phyloP scores from a whole-genome alignment of 2,113 vertebrate species.

The Platichthys stellatus region DNA sequence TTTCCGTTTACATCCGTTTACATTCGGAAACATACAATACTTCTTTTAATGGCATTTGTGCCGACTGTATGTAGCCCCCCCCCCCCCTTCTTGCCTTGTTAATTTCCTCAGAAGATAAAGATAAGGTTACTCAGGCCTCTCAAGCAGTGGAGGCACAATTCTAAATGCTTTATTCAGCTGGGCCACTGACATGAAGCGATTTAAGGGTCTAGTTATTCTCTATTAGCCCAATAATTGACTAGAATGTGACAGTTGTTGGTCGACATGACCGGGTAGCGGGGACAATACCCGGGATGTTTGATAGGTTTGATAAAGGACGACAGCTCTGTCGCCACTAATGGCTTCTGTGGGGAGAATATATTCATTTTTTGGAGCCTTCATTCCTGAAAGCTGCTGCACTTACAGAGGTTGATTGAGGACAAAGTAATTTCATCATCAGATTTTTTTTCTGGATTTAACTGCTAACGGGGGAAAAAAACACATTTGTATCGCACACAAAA shows the following conservation, averaged over 20 bases:
- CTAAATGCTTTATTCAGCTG: conserved; percentile 47
- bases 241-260: conserved; percentile 4
- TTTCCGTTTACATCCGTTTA: conserved; percentile 41
- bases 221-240: conserved; percentile 49
- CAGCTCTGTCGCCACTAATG: background rate
- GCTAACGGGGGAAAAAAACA: background rate
- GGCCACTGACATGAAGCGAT: conserved; percentile 48
- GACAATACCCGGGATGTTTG: conserved; percentile 2
- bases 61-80: conserved; percentile 28
- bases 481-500: background rate
- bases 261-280: background rate
- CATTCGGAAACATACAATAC: conserved; percentile 22
- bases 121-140: conserved; percentile 51
- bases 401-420: conserved; percentile 30
- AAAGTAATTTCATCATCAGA: conserved; percentile 33
- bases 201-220: conserved; percentile 42
- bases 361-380: conserved; percentile 1
- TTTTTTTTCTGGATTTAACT: conserved; percentile 12
- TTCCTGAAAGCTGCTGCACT: background rate
- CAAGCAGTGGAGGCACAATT: conserved; percentile 38
- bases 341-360: background rate
- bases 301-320: background rate
- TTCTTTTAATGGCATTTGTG: conserved; percentile 33
- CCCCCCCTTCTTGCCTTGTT: conserved; percentile 18
- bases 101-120: conserved; percentile 43